Evolutionary conservation across 2,888 invertebrate genomes (phyloP).

Genomic region (Drosophila niveifrons): DNA sequence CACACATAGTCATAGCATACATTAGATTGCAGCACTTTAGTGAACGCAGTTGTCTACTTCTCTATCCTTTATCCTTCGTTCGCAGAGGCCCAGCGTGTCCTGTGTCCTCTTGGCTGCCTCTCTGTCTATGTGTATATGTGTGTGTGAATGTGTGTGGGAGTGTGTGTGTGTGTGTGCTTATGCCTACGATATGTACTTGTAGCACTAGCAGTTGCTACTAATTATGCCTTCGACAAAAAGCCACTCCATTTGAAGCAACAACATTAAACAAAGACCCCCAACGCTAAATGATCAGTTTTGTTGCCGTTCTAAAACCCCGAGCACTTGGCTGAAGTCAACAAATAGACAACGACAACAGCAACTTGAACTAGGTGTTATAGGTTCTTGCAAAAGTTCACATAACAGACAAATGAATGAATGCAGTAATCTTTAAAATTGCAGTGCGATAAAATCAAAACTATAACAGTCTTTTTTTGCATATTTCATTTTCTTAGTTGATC

Average conservation of each 20-base stretch:
- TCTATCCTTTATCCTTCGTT: neutral
- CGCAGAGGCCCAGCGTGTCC: neutral
- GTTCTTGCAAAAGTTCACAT: too few species aligned
- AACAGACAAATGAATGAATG: too few species aligned
- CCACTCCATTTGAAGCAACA: neutral
- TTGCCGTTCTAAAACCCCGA: neutral
- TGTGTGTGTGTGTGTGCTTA: neutral
- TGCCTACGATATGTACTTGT: constrained; percentile 45
- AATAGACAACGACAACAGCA: too few species aligned
- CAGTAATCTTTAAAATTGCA: too few species aligned
- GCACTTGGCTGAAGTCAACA: neutral
- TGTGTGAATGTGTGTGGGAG: neutral
- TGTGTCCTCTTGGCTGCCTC: neutral
- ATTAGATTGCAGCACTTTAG: constrained; percentile 1
- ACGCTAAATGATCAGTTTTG: constrained; percentile 1
- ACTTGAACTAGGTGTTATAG: too few species aligned
- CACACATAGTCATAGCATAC: neutral
- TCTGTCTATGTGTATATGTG: too few species aligned
- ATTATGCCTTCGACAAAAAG: constrained; percentile 37
- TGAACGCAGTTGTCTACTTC: neutral
- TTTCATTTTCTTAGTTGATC: too few species aligned
- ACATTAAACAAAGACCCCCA: neutral
- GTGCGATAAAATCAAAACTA: too few species aligned
- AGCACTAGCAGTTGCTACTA: constrained; percentile 65
- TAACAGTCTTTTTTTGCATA: too few species aligned